Evolutionary conservation across 2,797 vertebrate genomes (phyloP).

Genomic region (Botia almorhae): DNA sequence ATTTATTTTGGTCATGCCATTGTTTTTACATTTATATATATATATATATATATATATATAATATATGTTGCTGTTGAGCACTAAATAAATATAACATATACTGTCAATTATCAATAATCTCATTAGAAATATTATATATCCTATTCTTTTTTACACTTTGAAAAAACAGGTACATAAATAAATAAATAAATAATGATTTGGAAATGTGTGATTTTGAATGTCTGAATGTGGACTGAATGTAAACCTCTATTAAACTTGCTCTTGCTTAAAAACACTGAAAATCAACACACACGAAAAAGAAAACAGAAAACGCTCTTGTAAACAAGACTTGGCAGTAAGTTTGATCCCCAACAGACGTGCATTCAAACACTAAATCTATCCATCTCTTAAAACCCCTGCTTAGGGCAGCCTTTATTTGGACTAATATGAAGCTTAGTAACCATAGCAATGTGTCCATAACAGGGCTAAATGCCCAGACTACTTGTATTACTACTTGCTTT

Average conservation of each 20-base stretch:
- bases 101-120: no score
- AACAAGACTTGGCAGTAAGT: slow-evolving; percentile 10
- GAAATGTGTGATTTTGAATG: not conserved
- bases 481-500: slow-evolving; percentile 46
- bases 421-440: slow-evolving; percentile 57
- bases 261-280: slow-evolving; percentile 44
- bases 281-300: not conserved
- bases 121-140: not conserved
- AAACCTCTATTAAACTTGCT: no score
- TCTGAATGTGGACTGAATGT: no score
- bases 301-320: slow-evolving; percentile 16
- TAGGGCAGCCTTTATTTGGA: slow-evolving; percentile 42
- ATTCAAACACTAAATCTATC: slow-evolving; percentile 62
- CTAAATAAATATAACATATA: no score
- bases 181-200: no score
- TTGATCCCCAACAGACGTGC: slow-evolving; percentile 34
- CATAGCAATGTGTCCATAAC: slow-evolving; percentile 53
- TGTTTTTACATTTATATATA: no score
- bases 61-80: no score
- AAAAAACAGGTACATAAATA: no score
- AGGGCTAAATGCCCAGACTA: slow-evolving; percentile 39
- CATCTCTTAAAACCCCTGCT: slow-evolving; percentile 62
- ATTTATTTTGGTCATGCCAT: no score
- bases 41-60: no score
- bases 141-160: no score